phyloP scores from a whole-genome alignment of 2,113 vertebrate genomes.

The Andinoacara biseriatus region DNA sequence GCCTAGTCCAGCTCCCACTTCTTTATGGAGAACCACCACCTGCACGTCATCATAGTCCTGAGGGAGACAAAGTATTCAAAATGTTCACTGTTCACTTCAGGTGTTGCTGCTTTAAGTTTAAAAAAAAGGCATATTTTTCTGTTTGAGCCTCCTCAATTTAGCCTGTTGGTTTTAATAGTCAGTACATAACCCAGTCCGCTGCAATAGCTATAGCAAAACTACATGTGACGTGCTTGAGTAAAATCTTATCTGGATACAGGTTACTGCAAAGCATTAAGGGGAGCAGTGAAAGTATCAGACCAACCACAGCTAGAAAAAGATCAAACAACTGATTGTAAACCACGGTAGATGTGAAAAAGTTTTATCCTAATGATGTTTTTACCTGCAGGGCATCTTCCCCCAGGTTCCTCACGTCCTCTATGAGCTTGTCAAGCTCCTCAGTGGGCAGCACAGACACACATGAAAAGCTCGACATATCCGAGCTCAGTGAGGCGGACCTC shows the following conservation, averaged over 20 bases:
- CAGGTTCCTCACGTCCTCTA: slow-evolving; percentile 78
- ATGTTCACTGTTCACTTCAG: not conserved
- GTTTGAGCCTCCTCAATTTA: not conserved
- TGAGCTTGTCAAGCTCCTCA: slow-evolving; percentile 79
- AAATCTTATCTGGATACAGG: not conserved
- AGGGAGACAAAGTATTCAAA: not conserved
- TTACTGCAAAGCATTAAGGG: not conserved
- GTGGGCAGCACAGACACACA: slow-evolving; percentile 78
- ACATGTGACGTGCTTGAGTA: not conserved
- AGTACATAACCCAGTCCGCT: not conserved
- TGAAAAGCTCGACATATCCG: slow-evolving; percentile 79
- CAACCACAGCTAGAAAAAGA: not conserved
- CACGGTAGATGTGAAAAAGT: not conserved
- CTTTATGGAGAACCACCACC: slow-evolving; percentile 86
- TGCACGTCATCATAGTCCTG: slow-evolving; percentile 80
- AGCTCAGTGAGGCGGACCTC: slow-evolving; percentile 76
- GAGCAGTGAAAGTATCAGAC: not conserved
- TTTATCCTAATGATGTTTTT: not conserved
- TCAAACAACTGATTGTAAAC: not conserved
- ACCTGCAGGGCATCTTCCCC: slow-evolving; percentile 79
- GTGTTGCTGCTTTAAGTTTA: not conserved
- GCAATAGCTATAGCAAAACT: not conserved
- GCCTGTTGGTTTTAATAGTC: not conserved
- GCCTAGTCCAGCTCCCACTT: slow-evolving; percentile 79
- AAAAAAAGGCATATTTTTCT: not conserved